Evolutionary conservation across 2,113 vertebrate species (phyloP), one percentile per base, ranked within the genome.

Genomic region (Hiodon tergisus): DNA sequence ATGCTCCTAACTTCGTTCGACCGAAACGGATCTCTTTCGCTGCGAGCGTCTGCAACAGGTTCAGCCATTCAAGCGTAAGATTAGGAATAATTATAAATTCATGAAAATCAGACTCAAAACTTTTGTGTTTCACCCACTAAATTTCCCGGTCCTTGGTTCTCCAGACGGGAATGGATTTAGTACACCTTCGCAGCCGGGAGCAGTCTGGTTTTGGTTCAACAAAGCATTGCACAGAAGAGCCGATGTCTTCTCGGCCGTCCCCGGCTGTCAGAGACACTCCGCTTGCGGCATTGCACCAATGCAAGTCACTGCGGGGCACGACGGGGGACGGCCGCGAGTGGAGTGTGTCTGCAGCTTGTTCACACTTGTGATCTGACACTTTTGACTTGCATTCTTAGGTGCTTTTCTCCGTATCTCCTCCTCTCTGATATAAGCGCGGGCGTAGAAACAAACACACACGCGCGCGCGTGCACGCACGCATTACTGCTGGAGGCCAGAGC

Each of bases 401-500:
- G 60, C 69, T 63, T 16, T 6, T 52, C 55, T n/a, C 9, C 3
- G 4, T 48, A 48, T 55, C 17, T 9, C 57, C 50, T 58, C 66
- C 67, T 69, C 11, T 10, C 51, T 7, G 61, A 74, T 71, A 62
- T 71, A 63, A 59, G 69, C 72, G 69, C 50, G 69, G 69, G 63
- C 62, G 50, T 50, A 1, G 62, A 67, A 17, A 5, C 62, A 3
- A 50, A n/a, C 60, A 47, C 55, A 62, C 57, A 31, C 73, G 6
- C 31, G 10, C 14, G 17, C 60, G 61, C 3, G 4, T 50, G 17
- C 67, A 4, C 16, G 8, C 58, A 51, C 57, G 50, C 46, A 46
- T 54, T 73, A 72, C 78, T 60, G 63, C 71, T 70, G 72, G 72
- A 67, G 63, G 71, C 71, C 76, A 57, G 77, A 81, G 78, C 74